phyloP scores from a whole-genome alignment of 2,888 invertebrate genomes.

The Zelleria hepariella region DNA sequence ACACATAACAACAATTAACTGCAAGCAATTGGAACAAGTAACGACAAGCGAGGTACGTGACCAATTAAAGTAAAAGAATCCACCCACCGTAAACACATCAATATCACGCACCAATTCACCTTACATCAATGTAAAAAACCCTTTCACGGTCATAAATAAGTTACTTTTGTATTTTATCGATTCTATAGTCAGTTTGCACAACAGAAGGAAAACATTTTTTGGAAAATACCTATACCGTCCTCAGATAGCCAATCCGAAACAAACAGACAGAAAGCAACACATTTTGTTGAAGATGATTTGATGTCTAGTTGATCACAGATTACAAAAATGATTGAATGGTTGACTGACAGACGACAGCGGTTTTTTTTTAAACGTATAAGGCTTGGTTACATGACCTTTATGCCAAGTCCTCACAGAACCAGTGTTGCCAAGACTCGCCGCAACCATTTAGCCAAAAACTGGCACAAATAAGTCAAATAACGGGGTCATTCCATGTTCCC shows the following conservation, averaged over 20 bases:
- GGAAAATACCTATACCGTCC: background rate
- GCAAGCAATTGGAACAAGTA: background rate
- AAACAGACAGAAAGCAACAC: background rate
- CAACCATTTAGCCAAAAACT: no score
- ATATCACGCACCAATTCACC: conserved; percentile 28
- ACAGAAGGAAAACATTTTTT: background rate
- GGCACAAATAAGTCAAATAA: no score
- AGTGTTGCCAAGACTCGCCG: no score
- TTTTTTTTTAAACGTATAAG: no score
- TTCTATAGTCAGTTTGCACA: background rate
- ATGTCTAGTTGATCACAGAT: background rate
- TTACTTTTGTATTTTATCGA: background rate
- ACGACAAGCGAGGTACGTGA: conserved; percentile 28
- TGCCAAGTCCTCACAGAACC: no score
- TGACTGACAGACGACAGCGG: no score
- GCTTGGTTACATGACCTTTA: no score
- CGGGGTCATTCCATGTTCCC: no score
- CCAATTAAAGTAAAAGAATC: conserved; percentile 39
- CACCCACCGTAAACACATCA: conserved; percentile 50
- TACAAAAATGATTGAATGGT: no score
- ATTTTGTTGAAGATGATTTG: background rate
- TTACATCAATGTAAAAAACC: background rate
- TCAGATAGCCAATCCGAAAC: background rate
- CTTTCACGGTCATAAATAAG: background rate
- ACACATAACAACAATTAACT: background rate